Evolutionary conservation across 2,888 invertebrate species (phyloP).

Genomic region (Andrena bicolor): DNA sequence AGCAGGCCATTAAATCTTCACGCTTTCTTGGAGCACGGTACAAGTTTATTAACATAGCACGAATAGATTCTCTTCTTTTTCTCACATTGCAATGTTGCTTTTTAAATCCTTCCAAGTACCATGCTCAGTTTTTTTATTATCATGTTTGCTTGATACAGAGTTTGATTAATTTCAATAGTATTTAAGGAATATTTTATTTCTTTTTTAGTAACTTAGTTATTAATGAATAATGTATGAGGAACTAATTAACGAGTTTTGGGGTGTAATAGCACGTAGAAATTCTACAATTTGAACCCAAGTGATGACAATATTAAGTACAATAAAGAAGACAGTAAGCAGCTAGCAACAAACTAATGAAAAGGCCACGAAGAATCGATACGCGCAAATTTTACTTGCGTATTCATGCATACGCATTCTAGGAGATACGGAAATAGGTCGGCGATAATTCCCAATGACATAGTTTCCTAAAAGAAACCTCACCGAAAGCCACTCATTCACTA

Average conservation of each 20-base stretch:
- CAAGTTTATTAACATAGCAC: background rate
- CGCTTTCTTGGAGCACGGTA: slow-evolving; percentile 9
- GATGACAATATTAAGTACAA: background rate
- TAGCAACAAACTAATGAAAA: background rate
- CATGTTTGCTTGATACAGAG: background rate
- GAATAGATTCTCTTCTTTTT: background rate
- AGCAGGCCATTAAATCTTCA: slow-evolving; percentile 14
- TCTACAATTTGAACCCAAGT: background rate
- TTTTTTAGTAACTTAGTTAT: background rate
- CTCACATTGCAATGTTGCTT: background rate
- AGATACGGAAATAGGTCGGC: slow-evolving; percentile 42
- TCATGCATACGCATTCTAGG: slow-evolving; percentile 8
- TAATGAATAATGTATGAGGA: background rate
- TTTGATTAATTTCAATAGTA: background rate
- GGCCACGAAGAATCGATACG: slow-evolving; percentile 4
- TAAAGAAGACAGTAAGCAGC: background rate
- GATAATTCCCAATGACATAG: slow-evolving; percentile 28
- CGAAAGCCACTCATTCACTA: slow-evolving; percentile 15
- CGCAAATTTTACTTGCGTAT: slow-evolving; percentile 9
- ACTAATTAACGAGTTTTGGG: background rate
- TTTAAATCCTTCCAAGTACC: background rate
- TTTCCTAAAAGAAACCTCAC: slow-evolving; percentile 13
- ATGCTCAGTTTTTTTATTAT: background rate
- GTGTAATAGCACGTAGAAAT: background rate
- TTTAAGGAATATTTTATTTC: background rate